Evolutionary conservation across 2,888 invertebrate genomes (phyloP).

Genomic region (Cyrtodaria siliqua): DNA sequence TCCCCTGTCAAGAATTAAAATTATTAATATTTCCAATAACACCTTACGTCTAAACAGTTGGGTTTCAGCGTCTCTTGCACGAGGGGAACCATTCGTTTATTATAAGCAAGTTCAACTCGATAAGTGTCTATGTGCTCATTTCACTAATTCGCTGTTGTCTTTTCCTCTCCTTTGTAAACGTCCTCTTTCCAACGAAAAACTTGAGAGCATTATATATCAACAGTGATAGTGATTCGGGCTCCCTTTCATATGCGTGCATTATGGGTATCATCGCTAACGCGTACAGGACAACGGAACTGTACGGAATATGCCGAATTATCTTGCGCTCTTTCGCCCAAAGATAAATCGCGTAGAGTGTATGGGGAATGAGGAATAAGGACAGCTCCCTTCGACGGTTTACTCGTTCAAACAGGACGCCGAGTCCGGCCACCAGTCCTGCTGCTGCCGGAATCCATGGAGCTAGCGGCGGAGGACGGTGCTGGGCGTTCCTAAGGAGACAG

Average conservation of each 20-base stretch:
- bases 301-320: conserved; percentile 57
- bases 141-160: conserved; percentile 57
- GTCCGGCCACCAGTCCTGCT: conserved; percentile 69
- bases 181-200: conserved; percentile 74
- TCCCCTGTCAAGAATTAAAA: no score
- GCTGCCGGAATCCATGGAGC: conserved; percentile 69
- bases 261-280: conserved; percentile 77
- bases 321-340: conserved; percentile 62
- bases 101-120: no score
- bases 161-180: conserved; percentile 52
- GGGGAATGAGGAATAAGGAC: conserved; percentile 75
- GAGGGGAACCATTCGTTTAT: no score
- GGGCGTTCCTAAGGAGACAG: conserved; percentile 73
- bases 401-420: conserved; percentile 73
- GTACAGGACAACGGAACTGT: conserved; percentile 72
- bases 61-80: no score
- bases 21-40: no score
- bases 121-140: no score
- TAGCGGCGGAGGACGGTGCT: conserved; percentile 71
- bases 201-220: conserved; percentile 73
- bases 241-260: conserved; percentile 81
- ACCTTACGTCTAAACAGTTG: no score
- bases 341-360: conserved; percentile 71
- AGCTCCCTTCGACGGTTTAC: conserved; percentile 74
- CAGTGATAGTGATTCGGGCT: conserved; percentile 73